Conservation (phyloP, 2,888 invertebrate genomes). For the Microchrysa polita region DNA sequence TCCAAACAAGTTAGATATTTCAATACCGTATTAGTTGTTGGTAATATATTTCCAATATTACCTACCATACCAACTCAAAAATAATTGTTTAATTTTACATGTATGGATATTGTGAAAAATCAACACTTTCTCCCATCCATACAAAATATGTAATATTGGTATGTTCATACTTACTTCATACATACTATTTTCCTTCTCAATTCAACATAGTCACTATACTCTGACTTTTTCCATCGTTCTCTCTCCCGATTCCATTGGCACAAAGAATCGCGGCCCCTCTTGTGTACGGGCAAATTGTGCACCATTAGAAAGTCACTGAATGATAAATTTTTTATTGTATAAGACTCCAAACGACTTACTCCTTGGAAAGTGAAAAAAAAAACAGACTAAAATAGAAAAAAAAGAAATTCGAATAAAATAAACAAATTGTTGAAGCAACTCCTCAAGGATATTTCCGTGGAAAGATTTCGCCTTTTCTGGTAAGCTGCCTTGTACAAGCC, state of each 20-base stretch:
- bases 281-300: slow-evolving; percentile 27
- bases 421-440: slow-evolving; percentile 35
- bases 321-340: slow-evolving; percentile 35
- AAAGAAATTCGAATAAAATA: too few relatives aligned
- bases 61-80: too few relatives aligned
- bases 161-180: too few relatives aligned
- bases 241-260: slow-evolving; percentile 33
- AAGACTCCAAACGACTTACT: slow-evolving; percentile 27
- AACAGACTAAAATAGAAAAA: neutral
- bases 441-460: slow-evolving; percentile 34
- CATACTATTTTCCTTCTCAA: too few relatives aligned
- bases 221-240: neutral
- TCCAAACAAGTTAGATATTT: too few relatives aligned
- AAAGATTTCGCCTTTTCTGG: slow-evolving; percentile 35
- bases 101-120: too few relatives aligned
- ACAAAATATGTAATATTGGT: too few relatives aligned
- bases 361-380: slow-evolving; percentile 14
- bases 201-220: too few relatives aligned
- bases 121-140: too few relatives aligned
- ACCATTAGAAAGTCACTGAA: slow-evolving; percentile 30
- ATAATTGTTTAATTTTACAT: too few relatives aligned
- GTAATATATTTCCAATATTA: too few relatives aligned
- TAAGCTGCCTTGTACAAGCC: neutral
- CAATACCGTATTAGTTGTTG: too few relatives aligned
- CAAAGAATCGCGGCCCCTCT: slow-evolving; percentile 19